phyloP scores from a whole-genome alignment of 2,113 vertebrate species.

The Stegastes partitus region DNA sequence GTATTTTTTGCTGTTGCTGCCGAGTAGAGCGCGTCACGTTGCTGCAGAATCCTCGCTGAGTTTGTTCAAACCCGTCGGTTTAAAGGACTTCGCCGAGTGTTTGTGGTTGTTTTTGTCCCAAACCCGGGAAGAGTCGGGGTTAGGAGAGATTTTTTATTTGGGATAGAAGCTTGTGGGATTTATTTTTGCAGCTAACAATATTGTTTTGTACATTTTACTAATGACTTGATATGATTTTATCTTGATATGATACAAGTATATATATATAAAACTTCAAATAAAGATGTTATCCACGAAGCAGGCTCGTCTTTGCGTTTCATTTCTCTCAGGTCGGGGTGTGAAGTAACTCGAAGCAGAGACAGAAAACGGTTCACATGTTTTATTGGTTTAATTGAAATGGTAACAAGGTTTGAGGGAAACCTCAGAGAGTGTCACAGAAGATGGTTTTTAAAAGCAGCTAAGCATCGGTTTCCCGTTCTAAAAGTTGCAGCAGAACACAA shows the following conservation, averaged over 20 bases:
- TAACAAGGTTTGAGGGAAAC: slow-evolving; percentile 24
- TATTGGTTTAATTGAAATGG: slow-evolving; percentile 65
- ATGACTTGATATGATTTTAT: slow-evolving; percentile 33
- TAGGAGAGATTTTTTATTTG: too few species aligned
- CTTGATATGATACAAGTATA: not conserved
- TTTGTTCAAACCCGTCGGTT: not conserved
- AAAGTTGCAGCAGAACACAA: slow-evolving; percentile 36
- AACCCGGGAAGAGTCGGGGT: too few species aligned
- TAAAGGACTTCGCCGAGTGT: not conserved
- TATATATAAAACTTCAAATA: slow-evolving; percentile 47
- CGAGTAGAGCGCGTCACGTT: not conserved
- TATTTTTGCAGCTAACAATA: not conserved
- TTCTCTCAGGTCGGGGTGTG: not conserved
- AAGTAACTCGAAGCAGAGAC: slow-evolving; percentile 2
- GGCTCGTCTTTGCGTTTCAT: not conserved
- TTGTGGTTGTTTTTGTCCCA: not conserved
- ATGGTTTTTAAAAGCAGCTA: slow-evolving; percentile 48
- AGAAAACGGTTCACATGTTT: not conserved
- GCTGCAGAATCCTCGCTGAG: not conserved
- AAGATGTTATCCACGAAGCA: slow-evolving; percentile 35
- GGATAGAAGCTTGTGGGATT: not conserved
- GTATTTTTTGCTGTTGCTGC: not conserved
- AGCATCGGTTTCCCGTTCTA: slow-evolving; percentile 36
- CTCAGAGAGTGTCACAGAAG: slow-evolving; percentile 28
- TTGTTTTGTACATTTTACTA: slow-evolving; percentile 37